These are phyloP conservation scores for Leptatherina wallacei DNA, from an alignment of 2,797 vertebrate species.

Conservation along the genomic window DNA sequence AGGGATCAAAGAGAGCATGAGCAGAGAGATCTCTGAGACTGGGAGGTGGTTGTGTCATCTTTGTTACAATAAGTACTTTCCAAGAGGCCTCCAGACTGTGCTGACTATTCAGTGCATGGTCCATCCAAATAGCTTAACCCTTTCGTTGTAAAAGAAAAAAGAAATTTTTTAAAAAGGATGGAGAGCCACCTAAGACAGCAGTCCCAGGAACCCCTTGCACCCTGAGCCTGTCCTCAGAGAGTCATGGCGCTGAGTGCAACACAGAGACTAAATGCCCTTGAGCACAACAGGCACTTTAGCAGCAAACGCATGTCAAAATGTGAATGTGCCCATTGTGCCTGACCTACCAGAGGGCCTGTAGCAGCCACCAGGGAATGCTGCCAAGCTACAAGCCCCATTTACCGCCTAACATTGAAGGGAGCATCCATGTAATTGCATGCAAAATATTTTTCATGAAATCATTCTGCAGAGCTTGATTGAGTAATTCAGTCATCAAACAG, in stretches of 20 bases:
- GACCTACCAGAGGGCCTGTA: constrained; percentile 60
- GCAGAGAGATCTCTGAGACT: constrained; percentile 55
- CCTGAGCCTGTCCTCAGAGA: constrained; percentile 62
- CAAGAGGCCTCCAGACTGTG: constrained; percentile 67
- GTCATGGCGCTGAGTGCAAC: constrained; percentile 59
- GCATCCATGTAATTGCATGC: constrained; percentile 79
- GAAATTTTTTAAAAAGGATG: constrained; percentile 10
- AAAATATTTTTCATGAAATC: constrained; percentile 75
- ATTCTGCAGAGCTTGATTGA: constrained; percentile 46
- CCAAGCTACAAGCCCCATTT: constrained; percentile 65
- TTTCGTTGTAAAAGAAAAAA: constrained; percentile 52
- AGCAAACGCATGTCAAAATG: constrained; percentile 81
- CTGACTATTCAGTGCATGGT: constrained; percentile 59
- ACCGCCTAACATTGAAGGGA: constrained; percentile 66
- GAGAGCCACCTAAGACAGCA: constrained; percentile 57
- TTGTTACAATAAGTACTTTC: constrained; percentile 75
- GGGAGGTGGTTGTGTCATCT: constrained; percentile 70
- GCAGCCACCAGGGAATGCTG: constrained; percentile 56
- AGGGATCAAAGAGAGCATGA: constrained; percentile 42
- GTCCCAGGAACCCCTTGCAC: constrained; percentile 53
- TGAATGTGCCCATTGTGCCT: constrained; percentile 83
- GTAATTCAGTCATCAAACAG: constrained; percentile 46
- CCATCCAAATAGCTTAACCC: constrained; percentile 72
- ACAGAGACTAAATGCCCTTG: constrained; percentile 75
- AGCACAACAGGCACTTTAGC: constrained; percentile 83